These are phyloP conservation scores for Leptinotarsa defecta DNA, from an alignment of 1,140 invertebrate species.

Conservation along the genomic window DNA sequence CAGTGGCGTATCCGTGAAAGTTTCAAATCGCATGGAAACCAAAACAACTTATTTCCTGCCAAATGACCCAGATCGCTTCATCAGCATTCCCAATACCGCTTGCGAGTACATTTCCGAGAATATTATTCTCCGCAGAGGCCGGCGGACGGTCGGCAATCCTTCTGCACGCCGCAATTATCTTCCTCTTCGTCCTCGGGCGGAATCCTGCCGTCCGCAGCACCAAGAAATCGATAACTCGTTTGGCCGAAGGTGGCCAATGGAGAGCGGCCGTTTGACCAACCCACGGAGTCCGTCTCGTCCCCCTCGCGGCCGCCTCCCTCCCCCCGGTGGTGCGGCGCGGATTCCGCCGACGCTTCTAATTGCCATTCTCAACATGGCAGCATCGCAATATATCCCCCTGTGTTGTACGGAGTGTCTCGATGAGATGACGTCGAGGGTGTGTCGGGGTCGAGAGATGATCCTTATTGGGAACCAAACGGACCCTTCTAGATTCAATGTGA, in stretches of 20 bases:
- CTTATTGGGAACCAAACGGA: no score
- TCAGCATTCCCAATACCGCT: not conserved
- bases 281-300: conserved; percentile 16
- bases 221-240: conserved; percentile 47
- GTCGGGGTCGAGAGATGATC: no score
- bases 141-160: not conserved
- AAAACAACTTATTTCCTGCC: not conserved
- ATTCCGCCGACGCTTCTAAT: conserved; percentile 36
- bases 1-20: no score
- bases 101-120: conserved; percentile 3
- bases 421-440: not conserved
- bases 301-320: conserved; percentile 23
- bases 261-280: conserved; percentile 27
- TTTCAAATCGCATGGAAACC: not conserved
- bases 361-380: conserved; percentile 43
- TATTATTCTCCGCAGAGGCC: conserved; percentile 4
- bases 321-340: not conserved
- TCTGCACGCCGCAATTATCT: conserved; percentile 4
- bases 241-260: conserved; percentile 44
- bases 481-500: no score
- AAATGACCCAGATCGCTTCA: conserved; percentile 5
- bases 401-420: not conserved
- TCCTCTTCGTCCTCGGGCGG: conserved; percentile 15
- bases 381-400: conserved; percentile 12
- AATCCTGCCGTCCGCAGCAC: conserved; percentile 21